Evolutionary conservation across 2,888 invertebrate genomes (phyloP).

Genomic region (Drosophila vallismaia): DNA sequence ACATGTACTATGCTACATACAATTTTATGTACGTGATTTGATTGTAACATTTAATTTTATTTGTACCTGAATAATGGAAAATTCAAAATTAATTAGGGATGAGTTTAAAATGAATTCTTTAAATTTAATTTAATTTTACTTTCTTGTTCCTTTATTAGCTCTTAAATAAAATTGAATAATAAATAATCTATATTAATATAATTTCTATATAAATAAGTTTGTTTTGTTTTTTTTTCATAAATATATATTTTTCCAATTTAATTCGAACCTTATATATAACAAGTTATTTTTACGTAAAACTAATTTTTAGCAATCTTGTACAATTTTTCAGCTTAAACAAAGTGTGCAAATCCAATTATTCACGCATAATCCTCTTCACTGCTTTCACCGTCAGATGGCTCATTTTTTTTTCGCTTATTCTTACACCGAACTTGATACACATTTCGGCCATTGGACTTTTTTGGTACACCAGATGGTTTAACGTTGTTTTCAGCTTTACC

Average conservation of each 20-base stretch:
- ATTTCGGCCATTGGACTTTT: constrained; percentile 62
- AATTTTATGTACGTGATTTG: too few relatives aligned
- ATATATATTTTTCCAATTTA: background rate
- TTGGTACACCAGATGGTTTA: constrained; percentile 46
- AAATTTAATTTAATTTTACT: too few relatives aligned
- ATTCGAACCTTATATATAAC: background rate
- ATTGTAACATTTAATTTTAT: too few relatives aligned
- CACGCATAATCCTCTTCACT: constrained; percentile 86
- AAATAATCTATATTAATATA: too few relatives aligned
- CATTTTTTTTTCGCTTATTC: constrained; percentile 85
- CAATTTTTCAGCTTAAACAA: background rate
- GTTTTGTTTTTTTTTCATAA: background rate
- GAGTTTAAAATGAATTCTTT: too few relatives aligned
- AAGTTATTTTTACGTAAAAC: background rate
- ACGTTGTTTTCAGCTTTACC: constrained; percentile 27
- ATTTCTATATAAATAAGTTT: too few relatives aligned
- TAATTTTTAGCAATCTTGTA: background rate
- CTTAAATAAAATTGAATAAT: too few relatives aligned
- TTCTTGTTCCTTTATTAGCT: too few relatives aligned
- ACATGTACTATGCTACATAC: too few relatives aligned
- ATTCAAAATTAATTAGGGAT: too few relatives aligned
- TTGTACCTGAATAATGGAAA: too few relatives aligned
- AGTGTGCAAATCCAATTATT: constrained; percentile 14
- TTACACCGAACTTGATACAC: constrained; percentile 70
- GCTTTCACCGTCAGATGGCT: constrained; percentile 87